A percentile compares a stretch with the other conserved stretches of the same genome.
Conservation (phyloP, 2,797 vertebrate species). For the Acanthornis magna region DNA sequence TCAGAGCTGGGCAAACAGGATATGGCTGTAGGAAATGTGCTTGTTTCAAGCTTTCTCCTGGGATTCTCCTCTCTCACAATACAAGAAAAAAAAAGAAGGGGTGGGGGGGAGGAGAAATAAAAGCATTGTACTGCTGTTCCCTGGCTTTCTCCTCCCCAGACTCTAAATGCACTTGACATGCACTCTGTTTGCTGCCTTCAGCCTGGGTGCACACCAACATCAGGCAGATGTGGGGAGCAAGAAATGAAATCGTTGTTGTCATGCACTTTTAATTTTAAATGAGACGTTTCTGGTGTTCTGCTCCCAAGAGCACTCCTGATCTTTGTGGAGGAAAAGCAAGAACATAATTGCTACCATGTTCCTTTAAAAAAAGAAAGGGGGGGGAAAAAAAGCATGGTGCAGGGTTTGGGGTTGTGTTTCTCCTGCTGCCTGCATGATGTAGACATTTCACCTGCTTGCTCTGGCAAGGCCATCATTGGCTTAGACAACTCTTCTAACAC, state of each 20-base stretch:
- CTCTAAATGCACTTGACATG: not conserved
- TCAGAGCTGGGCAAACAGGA: slow-evolving; percentile 68
- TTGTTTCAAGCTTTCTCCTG: slow-evolving; percentile 53
- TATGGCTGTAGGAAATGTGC: slow-evolving; percentile 61
- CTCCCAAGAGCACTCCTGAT: not conserved
- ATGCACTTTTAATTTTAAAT: not conserved
- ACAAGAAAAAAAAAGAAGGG: not conserved
- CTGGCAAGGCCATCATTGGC: not conserved
- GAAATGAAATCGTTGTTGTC: not conserved
- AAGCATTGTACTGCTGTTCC: not conserved
- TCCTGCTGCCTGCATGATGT: not conserved
- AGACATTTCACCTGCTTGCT: not conserved
- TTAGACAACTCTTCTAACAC: not conserved
- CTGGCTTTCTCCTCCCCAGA: not conserved
- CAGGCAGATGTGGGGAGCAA: not conserved
- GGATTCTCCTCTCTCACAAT: slow-evolving; percentile 21
- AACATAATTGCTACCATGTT: not conserved
- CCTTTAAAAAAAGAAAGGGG: not conserved
- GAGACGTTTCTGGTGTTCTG: not conserved
- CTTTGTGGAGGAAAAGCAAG: not conserved
- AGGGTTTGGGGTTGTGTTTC: not conserved
- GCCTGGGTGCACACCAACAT: not conserved
- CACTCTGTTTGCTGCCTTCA: not conserved
- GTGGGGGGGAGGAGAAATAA: not conserved
- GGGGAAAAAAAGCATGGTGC: accelerated